Evolutionary conservation across 1,140 invertebrate species (phyloP).

Genomic region (Heliconius himera): DNA sequence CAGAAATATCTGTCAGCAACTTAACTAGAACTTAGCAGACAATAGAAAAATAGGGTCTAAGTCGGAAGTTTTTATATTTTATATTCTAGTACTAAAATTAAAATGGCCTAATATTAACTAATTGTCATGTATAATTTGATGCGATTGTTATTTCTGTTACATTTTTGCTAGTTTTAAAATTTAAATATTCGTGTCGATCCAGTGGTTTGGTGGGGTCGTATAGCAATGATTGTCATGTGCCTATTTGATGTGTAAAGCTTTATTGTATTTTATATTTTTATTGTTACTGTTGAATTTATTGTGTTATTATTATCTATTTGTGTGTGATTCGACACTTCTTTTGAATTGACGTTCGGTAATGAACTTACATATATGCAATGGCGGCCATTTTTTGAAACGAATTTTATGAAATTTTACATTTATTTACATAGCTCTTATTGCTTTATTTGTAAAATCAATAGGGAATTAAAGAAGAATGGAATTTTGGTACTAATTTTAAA

Average conservation of each 20-base stretch:
- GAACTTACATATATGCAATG: background rate
- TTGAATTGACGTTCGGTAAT: background rate
- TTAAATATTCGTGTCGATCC: background rate
- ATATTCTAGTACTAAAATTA: background rate
- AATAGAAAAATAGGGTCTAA: background rate
- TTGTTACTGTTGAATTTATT: conserved; percentile 35
- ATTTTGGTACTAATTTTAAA: background rate
- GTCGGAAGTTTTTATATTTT: background rate
- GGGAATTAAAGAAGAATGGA: too few relatives aligned
- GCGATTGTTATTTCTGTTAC: background rate
- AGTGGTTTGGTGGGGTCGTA: background rate
- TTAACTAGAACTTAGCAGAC: background rate
- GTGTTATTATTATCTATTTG: conserved; percentile 21
- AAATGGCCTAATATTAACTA: conserved; percentile 33
- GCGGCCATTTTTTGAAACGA: background rate
- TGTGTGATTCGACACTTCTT: background rate
- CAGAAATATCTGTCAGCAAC: background rate
- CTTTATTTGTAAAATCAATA: too few relatives aligned
- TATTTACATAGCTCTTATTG: too few relatives aligned
- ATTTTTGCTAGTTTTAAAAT: conserved; percentile 1
- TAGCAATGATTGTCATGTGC: background rate
- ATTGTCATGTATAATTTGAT: conserved; percentile 11
- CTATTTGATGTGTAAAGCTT: conserved; percentile 15
- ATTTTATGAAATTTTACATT: background rate
- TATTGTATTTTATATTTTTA: conserved; percentile 17